These are phyloP conservation scores for human DNA, from an alignment of 2,113 vertebrate species.

Conservation along the genomic window DNA sequence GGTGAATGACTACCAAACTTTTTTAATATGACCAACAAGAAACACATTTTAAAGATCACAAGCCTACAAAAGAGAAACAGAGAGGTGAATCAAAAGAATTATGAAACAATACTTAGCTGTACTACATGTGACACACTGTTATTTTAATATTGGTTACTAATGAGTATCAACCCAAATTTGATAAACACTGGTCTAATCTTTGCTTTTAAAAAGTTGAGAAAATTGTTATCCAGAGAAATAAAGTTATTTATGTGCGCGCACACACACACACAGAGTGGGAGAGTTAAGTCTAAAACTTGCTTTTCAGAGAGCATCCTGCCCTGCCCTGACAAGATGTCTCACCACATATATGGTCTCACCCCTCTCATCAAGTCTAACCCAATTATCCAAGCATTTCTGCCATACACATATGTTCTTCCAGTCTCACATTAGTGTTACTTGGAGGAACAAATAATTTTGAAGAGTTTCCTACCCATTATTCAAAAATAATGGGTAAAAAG, in stretches of 20 bases:
- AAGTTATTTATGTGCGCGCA: background rate
- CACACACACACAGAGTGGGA: background rate
- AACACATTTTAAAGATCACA: background rate
- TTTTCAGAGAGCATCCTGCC: background rate
- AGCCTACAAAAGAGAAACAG: too few species aligned
- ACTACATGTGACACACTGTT: background rate
- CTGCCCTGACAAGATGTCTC: background rate
- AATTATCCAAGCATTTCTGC: background rate
- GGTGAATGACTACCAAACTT: background rate
- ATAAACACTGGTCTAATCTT: background rate
- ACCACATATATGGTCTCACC: background rate
- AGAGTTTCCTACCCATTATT: background rate
- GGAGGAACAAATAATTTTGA: slow-evolving; percentile 10
- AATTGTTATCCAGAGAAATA: background rate
- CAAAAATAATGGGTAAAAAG: background rate
- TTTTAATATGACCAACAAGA: background rate
- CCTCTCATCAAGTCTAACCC: background rate
- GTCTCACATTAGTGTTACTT: background rate
- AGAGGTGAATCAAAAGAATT: background rate
- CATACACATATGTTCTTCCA: background rate
- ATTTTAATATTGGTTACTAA: background rate
- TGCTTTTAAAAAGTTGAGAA: background rate
- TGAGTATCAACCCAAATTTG: background rate
- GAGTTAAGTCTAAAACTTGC: background rate
- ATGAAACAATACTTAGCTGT: background rate